Base-by-base conservation (phyloP, 2,888 invertebrate genomes). In the Masnerella sp. region DNA sequence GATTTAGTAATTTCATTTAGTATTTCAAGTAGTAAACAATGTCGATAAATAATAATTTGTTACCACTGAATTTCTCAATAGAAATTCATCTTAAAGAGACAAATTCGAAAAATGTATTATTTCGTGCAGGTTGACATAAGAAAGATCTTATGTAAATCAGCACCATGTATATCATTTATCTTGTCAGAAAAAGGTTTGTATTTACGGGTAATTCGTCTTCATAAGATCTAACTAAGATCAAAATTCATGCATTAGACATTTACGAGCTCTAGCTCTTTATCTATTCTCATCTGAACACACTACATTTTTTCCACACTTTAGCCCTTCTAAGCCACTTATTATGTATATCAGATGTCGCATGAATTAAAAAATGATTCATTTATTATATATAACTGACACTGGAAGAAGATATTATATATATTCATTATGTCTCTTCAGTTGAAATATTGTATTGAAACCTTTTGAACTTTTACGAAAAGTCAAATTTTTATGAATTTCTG, bases 161-260 rank as follows among this genome's bases (percentile, higher is more conserved):
- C 14, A 20, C 20, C 17, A 15, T 11, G 25, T 47, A 20, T 30
- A 42, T 22, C 20, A 58, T 67, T 67, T 42, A 56, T 67, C 65
- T 32, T 49, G 40, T 49, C 65, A 30, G 1, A 11, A 45, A 12
- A 45, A 15, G 34, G 45, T 20, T 45, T 45, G 14, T 54, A 38
- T 54, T 54, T 54, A 64, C 28, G 49, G 42, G 49, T 67, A 58
- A 67, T 67, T 58, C 51, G 51, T 67, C 67, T 49, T 58, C 18
- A 42, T 58, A 43, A 58, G 36, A 38, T 51, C 38, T 34, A 38
- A 28, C 40, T 2, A 20, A 58, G 67, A 54, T 65, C 32, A 47
- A 56, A 45, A 56, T 45, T 38, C 28, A 40, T 38, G 11, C 22
- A 15, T 47, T 32, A 51, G 8, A 62, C 22, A 61, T 49, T 42